Evolutionary conservation across 2,888 invertebrate species (phyloP).

Genomic region (Drosophila imparisetae): DNA sequence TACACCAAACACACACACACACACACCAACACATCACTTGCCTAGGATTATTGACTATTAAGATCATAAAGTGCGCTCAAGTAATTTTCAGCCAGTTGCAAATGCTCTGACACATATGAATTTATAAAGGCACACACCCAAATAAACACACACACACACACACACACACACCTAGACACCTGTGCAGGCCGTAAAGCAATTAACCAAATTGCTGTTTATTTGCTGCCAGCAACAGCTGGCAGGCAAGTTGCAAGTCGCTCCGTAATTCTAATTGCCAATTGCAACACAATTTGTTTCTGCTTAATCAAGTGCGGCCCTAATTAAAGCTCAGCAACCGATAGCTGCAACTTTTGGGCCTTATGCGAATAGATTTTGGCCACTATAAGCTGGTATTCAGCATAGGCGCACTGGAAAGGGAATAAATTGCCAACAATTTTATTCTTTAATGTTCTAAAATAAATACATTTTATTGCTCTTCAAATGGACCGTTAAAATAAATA

Average conservation of each 20-base stretch:
- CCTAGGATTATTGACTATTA: conserved; percentile 72
- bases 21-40: not conserved
- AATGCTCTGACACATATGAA: conserved; percentile 64
- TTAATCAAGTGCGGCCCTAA: conserved; percentile 53
- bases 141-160: conserved; percentile 10
- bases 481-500: not conserved
- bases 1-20: conserved; percentile 16
- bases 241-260: conserved; percentile 52
- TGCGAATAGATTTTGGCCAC: conserved; percentile 5
- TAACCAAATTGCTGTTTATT: conserved; percentile 73
- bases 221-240: conserved; percentile 60
- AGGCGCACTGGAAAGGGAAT: not conserved
- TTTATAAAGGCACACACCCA: conserved; percentile 42
- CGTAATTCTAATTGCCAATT: conserved; percentile 54
- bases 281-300: conserved; percentile 56
- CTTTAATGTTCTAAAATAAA: not conserved
- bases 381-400: not conserved
- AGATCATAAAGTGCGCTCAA: conserved; percentile 61
- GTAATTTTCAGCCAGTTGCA: conserved; percentile 65
- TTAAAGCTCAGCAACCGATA: conserved; percentile 52
- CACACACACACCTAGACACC: conserved; percentile 23
- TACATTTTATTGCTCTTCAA: not conserved
- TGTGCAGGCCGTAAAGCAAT: conserved; percentile 64
- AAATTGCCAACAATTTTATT: not conserved
- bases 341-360: conserved; percentile 11